These are phyloP conservation scores for Pimephales promelas DNA, from an alignment of 2,113 vertebrate species.

Conservation along the genomic window DNA sequence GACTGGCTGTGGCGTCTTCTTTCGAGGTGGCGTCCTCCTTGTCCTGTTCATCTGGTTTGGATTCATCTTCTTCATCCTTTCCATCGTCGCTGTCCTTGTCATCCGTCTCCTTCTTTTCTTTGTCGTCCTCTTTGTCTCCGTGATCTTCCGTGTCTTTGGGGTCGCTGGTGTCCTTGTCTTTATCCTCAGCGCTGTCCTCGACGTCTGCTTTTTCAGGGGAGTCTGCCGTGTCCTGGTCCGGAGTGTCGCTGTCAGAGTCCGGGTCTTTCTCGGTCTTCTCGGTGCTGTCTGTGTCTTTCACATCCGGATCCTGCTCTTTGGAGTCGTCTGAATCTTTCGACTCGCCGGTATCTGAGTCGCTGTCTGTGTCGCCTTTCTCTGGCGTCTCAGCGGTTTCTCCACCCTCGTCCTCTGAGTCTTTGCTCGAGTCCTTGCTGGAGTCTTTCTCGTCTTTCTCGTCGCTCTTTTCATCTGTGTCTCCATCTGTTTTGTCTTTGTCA, in stretches of 20 bases:
- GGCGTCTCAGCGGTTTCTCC: conserved; percentile 19
- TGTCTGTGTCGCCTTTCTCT: conserved; percentile 34
- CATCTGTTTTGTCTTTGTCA: conserved; percentile 41
- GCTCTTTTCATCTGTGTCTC: conserved; percentile 27
- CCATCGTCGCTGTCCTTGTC: not conserved
- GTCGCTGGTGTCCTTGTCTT: conserved; percentile 8
- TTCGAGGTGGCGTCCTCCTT: conserved; percentile 9
- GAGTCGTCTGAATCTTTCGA: not conserved
- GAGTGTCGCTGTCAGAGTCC: conserved; percentile 1
- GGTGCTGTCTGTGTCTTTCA: conserved; percentile 22
- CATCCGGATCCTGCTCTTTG: conserved; percentile 23
- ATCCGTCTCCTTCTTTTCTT: not conserved
- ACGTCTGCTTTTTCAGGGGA: conserved; percentile 28
- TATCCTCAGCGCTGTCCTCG: conserved; percentile 38
- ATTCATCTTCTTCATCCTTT: conserved; percentile 29
- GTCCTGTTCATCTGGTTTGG: conserved; percentile 12
- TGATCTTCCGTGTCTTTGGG: not conserved
- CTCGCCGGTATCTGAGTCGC: conserved; percentile 9
- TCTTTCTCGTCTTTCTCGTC: conserved; percentile 36
- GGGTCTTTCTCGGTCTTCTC: conserved; percentile 33
- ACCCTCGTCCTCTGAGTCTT: conserved; percentile 19
- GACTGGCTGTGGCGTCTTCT: not conserved
- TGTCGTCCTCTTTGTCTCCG: conserved; percentile 26
- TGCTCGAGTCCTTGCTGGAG: conserved; percentile 13
- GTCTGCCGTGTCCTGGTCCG: conserved; percentile 19